Evolutionary conservation across 2,888 invertebrate genomes (phyloP).

Genomic region (Phaonia tiefii): DNA sequence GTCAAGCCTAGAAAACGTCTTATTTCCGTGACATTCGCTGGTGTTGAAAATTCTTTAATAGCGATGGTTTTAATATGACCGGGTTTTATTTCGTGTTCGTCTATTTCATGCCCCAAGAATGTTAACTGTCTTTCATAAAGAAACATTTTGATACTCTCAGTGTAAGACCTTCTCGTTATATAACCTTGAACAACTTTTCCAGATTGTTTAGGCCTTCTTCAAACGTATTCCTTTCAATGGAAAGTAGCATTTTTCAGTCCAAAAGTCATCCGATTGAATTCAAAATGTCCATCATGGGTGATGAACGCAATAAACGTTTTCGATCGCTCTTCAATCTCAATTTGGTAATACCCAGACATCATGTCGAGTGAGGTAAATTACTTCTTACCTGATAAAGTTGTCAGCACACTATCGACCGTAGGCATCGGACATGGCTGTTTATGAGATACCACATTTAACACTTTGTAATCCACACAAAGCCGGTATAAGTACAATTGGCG

Average conservation of each 20-base stretch:
- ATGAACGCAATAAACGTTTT: conserved; percentile 46
- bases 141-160: conserved; percentile 67
- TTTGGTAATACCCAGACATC: too few relatives aligned
- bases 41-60: conserved; percentile 67
- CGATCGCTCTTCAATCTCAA: conserved; percentile 50
- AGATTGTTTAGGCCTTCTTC: conserved; percentile 54
- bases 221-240: conserved; percentile 44
- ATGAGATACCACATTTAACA: conserved; percentile 63
- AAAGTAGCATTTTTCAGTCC: conserved; percentile 71
- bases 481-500: conserved; percentile 67
- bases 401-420: conserved; percentile 66
- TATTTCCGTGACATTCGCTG: conserved; percentile 69
- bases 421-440: conserved; percentile 62
- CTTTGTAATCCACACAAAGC: conserved; percentile 42
- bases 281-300: conserved; percentile 50
- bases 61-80: conserved; percentile 69
- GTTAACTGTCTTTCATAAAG: conserved; percentile 67
- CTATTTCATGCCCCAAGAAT: conserved; percentile 71
- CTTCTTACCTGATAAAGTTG: too few relatives aligned
- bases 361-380: too few relatives aligned
- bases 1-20: conserved; percentile 73
- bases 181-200: conserved; percentile 49
- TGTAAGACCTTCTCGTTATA: conserved; percentile 61
- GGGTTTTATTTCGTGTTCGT: conserved; percentile 69
- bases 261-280: conserved; percentile 54